A percentile compares a stretch with the other conserved stretches of the same genome.
These are phyloP conservation scores for Haliclona indistincta DNA, from an alignment of 37 sponge, comb jelly and placozoan genomes.

Conservation along the genomic window DNA sequence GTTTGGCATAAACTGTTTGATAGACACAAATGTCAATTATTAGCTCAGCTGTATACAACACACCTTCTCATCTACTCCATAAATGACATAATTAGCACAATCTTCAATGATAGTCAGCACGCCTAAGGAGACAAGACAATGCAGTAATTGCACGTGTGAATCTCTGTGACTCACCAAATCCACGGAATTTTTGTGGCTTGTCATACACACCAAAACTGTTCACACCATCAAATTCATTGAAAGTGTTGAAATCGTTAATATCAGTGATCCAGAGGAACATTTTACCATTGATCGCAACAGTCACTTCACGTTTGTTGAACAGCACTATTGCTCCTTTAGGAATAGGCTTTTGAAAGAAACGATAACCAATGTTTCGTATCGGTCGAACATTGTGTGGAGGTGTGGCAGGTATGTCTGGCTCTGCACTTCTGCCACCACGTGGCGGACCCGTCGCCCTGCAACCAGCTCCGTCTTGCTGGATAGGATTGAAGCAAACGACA, in stretches of 20 bases:
- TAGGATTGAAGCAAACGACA: constrained; percentile 42
- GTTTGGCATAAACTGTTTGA: neutral
- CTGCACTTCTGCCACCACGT: neutral
- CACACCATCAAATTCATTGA: constrained; percentile 28
- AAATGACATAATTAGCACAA: constrained; percentile 14
- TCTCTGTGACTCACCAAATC: constrained; percentile 20
- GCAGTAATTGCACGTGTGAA: neutral
- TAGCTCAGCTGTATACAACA: neutral
- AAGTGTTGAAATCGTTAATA: neutral
- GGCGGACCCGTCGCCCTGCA: constrained; percentile 1
- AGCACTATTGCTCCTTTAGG: neutral
- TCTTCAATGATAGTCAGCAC: constrained; percentile 16
- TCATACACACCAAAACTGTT: neutral
- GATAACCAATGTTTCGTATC: neutral
- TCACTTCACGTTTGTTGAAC: neutral
- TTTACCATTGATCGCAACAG: neutral
- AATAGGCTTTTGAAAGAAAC: constrained; percentile 5
- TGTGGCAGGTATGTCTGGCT: too few relatives aligned
- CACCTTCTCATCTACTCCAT: constrained; percentile 25
- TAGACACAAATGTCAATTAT: neutral
- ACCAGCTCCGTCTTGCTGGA: constrained; percentile 28
- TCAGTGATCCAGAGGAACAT: neutral
- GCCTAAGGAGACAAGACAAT: neutral
- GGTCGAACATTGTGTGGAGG: neutral
- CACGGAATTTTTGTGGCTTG: neutral